Evolutionary conservation across 2,888 invertebrate species (phyloP).

Genomic region (Tachystola acroxantha): DNA sequence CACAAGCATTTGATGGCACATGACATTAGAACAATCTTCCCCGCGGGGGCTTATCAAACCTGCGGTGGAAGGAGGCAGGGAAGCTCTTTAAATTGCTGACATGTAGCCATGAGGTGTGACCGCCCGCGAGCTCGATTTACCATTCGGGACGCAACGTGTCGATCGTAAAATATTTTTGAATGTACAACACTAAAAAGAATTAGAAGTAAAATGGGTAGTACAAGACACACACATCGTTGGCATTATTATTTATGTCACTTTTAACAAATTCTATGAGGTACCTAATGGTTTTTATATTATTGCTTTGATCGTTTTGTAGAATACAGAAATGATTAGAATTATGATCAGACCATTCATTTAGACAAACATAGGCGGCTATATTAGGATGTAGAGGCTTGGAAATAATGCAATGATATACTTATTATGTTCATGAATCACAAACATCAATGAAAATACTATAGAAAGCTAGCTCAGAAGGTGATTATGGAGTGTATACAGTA

Average conservation of each 20-base stretch:
- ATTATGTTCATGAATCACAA: too few relatives aligned
- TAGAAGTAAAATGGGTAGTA: constrained; percentile 45
- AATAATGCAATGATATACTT: too few relatives aligned
- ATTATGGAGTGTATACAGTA: too few relatives aligned
- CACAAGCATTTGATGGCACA: background rate
- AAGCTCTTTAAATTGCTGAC: background rate
- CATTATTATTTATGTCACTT: constrained; percentile 17
- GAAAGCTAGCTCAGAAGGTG: too few relatives aligned
- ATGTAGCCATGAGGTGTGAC: constrained; percentile 50
- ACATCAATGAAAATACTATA: too few relatives aligned
- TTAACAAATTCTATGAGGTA: constrained; percentile 1
- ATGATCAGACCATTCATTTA: too few relatives aligned
- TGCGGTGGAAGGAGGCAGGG: background rate
- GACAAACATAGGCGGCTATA: too few relatives aligned
- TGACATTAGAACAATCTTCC: background rate
- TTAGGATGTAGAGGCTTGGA: too few relatives aligned
- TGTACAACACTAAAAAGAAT: constrained; percentile 51
- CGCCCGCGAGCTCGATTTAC: constrained; percentile 64
- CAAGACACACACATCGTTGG: constrained; percentile 39
- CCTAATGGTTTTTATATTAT: too few relatives aligned
- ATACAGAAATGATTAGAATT: too few relatives aligned
- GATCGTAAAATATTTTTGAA: constrained; percentile 68
- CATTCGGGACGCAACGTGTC: constrained; percentile 55
- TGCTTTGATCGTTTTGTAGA: too few relatives aligned
- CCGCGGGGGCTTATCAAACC: background rate